Percentiles rank a stretch among this genome's conserved stretches.
phyloP scores from a whole-genome alignment of 2,113 vertebrate species.

The Taurulus bubalis region DNA sequence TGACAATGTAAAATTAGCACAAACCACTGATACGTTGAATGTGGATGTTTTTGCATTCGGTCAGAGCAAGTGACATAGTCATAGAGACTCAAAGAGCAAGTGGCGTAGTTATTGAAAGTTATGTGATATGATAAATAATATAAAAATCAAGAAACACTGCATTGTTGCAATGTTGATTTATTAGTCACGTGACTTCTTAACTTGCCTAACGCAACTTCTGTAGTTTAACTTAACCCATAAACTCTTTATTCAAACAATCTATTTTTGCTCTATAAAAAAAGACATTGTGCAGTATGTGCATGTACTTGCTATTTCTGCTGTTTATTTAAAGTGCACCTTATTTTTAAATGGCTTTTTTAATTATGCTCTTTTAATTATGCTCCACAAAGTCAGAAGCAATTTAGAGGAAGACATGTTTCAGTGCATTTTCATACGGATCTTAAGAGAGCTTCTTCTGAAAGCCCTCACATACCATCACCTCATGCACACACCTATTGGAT shows the following conservation, averaged over 20 bases:
- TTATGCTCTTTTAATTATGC: conserved; percentile 1
- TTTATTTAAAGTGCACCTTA: neutral
- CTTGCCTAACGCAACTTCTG: no score
- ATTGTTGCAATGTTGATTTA: no score
- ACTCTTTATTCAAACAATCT: no score
- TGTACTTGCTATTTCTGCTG: neutral
- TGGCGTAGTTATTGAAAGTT: no score
- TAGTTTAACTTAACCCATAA: no score
- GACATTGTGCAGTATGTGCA: neutral
- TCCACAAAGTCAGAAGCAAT: neutral
- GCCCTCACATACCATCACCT: neutral
- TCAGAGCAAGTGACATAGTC: neutral
- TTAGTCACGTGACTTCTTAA: no score
- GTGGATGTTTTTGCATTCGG: neutral
- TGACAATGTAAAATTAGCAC: neutral
- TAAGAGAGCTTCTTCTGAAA: neutral
- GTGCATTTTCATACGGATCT: neutral
- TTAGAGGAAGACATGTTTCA: neutral
- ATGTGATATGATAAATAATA: no score
- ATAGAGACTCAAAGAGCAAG: neutral
- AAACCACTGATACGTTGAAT: neutral
- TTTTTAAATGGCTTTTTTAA: conserved; percentile 2
- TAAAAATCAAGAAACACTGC: no score
- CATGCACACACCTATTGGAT: neutral
- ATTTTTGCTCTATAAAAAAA: neutral